phyloP scores from a whole-genome alignment of 2,113 vertebrate genomes.

The Leptobrachium ailaonicum region DNA sequence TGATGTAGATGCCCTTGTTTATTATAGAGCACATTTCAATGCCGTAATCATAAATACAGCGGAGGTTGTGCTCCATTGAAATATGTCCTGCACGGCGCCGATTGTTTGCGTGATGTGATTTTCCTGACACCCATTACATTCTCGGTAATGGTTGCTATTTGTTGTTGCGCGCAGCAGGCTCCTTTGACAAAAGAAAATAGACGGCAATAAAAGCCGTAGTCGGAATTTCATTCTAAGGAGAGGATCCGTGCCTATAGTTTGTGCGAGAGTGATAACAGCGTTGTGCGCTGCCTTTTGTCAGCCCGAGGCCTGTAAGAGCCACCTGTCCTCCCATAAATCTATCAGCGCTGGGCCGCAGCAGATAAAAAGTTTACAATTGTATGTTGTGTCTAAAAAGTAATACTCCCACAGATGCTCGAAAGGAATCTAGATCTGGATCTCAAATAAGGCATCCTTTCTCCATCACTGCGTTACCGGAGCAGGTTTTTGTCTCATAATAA shows the following conservation, averaged over 20 bases:
- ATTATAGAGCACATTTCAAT: conserved; percentile 86
- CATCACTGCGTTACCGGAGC: too few relatives aligned
- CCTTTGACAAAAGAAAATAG: conserved; percentile 86
- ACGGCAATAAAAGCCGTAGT: conserved; percentile 81
- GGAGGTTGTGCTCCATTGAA: conserved; percentile 79
- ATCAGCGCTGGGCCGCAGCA: conserved; percentile 70
- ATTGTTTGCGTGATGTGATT: conserved; percentile 82
- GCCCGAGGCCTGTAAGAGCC: conserved; percentile 91
- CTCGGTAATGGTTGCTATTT: conserved; percentile 92
- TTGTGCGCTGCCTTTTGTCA: conserved; percentile 95
- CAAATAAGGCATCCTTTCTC: too few relatives aligned
- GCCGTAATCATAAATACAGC: conserved; percentile 84
- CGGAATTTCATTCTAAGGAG: conserved; percentile 82
- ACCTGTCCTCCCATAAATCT: conserved; percentile 96
- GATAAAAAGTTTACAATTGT: neutral
- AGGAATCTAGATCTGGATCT: too few relatives aligned
- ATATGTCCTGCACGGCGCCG: conserved; percentile 81
- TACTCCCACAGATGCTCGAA: too few relatives aligned
- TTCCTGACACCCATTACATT: conserved; percentile 87
- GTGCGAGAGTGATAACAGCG: conserved; percentile 96
- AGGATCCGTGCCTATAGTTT: conserved; percentile 82
- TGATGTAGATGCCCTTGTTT: conserved; percentile 82
- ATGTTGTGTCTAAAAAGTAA: too few relatives aligned
- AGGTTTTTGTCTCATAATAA: too few relatives aligned
- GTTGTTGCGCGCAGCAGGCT: conserved; percentile 83